Base-by-base conservation (phyloP, 2,113 vertebrate genomes). In the Xiphophorus hellerii region DNA sequence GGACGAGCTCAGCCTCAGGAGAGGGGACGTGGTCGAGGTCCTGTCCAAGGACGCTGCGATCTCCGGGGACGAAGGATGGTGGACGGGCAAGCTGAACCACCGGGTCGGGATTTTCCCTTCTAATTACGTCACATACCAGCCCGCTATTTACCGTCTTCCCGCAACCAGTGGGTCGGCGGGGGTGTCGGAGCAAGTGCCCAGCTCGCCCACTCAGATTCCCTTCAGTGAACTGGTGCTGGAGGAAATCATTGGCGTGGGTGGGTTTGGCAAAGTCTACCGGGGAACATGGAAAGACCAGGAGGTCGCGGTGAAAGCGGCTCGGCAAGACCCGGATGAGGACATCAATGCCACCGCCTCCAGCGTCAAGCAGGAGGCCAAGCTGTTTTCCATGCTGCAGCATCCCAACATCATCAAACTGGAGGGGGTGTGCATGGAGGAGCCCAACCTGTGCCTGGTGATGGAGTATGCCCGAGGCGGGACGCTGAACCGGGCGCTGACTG, bases 221-320 rank as follows among this genome's bases (percentile, higher is more conserved):
- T 98, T 98, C 85, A 90, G 93, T 76, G 94, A 95, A 86, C 95
- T 98, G 80, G 93, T 96, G 2, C 91, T 98, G 11, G 94, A 96
- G 90, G 97, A 98, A 90, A 96, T 98, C 79, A 98, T 98, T 39
- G 97, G 97, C 67, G 97, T 96, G 14, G 97, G 97, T 1, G 97
- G 97, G 37, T 98, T 98, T 80, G 97, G 97, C 2, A 97, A 98
- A 90, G 97, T 98, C 70, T 98, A 96, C 89, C 94, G 96, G 62
- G 97, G 97, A 69, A 96, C 94, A 54, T 98, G 97, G 97, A 94
- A 90, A 13, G 95, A 95, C 51, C 96, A 95, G 39, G 97, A 97
- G 90, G 96, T 98, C 60, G 97, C 97, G 3, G 96, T 98, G 85
- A 98, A 98, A 92, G 97, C 97, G 62, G 97, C 97, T 30, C 94